Evolutionary conservation across 1,140 invertebrate genomes (phyloP).

Genomic region (Drosophila arawakana): DNA sequence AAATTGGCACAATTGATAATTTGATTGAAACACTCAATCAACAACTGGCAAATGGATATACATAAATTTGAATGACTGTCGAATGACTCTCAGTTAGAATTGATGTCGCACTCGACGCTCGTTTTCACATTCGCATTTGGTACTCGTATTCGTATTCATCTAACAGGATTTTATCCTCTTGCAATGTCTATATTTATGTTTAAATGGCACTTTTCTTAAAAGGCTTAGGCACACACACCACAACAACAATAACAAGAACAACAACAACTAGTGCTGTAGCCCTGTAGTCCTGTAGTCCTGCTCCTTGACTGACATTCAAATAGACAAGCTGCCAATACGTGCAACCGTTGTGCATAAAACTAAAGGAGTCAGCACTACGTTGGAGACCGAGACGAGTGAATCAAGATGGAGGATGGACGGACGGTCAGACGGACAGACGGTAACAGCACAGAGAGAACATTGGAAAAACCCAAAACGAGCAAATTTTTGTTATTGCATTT

Average conservation of each 20-base stretch:
- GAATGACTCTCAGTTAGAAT: constrained; percentile 3
- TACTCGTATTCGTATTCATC: neutral
- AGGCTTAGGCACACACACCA: constrained; percentile 61
- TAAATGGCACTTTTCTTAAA: constrained; percentile 82
- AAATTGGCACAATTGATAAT: constrained; percentile 77
- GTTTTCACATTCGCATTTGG: neutral
- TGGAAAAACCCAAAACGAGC: constrained; percentile 70
- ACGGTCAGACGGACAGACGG: too few relatives aligned
- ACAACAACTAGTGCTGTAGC: constrained; percentile 27
- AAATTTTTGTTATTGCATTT: constrained; percentile 81
- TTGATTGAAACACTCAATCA: constrained; percentile 79
- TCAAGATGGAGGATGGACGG: neutral
- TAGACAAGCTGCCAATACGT: constrained; percentile 80
- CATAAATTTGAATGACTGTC: constrained; percentile 64
- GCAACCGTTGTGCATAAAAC: constrained; percentile 79
- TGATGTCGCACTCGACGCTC: neutral
- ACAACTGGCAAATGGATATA: constrained; percentile 66
- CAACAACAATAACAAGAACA: neutral
- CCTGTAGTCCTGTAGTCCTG: constrained; percentile 41
- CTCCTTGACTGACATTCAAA: constrained; percentile 75
- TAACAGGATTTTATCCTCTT: constrained; percentile 27
- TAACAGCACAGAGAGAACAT: constrained; percentile 36
- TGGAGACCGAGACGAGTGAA: constrained; percentile 8
- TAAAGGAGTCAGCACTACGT: constrained; percentile 77
- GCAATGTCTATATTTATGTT: constrained; percentile 81